Evolutionary conservation across 2,888 invertebrate species (phyloP).

Genomic region (Hipparchia sbordonii): DNA sequence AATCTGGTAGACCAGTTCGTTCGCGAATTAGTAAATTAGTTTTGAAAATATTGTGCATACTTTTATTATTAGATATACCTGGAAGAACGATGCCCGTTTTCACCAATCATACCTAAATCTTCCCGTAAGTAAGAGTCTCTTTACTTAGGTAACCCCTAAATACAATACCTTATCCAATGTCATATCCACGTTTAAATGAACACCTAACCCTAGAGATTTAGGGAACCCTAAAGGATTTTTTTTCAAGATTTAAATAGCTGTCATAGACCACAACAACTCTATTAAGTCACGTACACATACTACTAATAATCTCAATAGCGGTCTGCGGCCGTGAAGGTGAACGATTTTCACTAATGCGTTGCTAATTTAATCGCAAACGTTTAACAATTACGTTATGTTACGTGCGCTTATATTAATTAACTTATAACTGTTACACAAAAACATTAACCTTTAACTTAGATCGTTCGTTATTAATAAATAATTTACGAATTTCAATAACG

Average conservation of each 20-base stretch:
- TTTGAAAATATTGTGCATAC: not conserved
- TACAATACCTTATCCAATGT: too few relatives aligned
- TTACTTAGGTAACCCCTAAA: too few relatives aligned
- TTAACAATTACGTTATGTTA: constrained; percentile 36
- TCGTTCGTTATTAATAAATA: constrained; percentile 6
- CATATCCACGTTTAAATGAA: too few relatives aligned
- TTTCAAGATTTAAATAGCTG: not conserved
- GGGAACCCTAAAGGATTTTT: too few relatives aligned
- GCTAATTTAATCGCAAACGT: constrained; percentile 23
- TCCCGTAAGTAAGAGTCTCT: too few relatives aligned
- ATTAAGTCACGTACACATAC: not conserved
- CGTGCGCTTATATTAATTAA: constrained; percentile 44
- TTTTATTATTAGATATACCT: not conserved
- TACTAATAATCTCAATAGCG: not conserved
- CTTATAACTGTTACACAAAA: constrained; percentile 40
- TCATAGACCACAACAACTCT: not conserved
- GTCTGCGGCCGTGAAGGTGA: constrained; percentile 2
- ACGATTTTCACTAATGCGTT: constrained; percentile 16
- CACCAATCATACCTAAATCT: too few relatives aligned
- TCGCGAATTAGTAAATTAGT: not conserved
- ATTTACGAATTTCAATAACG: not conserved
- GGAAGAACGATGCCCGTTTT: not conserved
- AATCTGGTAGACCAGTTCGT: too few relatives aligned
- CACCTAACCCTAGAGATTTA: too few relatives aligned
- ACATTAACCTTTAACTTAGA: constrained; percentile 21